Evolutionary conservation across 2,797 vertebrate genomes (phyloP), one percentile per base, ranked within the genome.

Genomic region (Pseudotriccus pelzelni): DNA sequence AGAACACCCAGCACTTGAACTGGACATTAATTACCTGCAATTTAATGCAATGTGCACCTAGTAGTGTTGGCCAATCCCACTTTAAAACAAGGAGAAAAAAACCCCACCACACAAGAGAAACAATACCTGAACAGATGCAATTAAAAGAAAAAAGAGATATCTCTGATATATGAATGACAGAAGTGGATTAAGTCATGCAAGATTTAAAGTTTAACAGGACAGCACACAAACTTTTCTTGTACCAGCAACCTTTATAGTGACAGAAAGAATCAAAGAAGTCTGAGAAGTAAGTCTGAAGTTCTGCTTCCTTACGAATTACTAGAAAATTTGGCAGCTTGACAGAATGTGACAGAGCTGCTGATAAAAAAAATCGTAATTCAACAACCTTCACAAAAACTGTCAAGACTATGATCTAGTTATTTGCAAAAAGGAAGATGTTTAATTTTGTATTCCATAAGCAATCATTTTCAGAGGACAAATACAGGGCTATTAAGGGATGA

Each of bases 361-460:
- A 91, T 60, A 64, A 10, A 80, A 46, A 83, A 77, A 89, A 68
- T 7, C 49, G 27, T 44, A 81, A 85, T 91, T 80, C 82, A 67
- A 76, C n/a, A 84, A 37, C 14, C n/a, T 70, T 67, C 39, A 70
- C 5, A 64, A 19, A 89, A 58, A 58, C 68, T 75, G 93, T 25
- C 27, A 87, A 70, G 49, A 64, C 70, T 43, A 39, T 11, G 5
- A 60, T 58, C 64, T 75, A 64, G 41, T 70, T 87, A 87, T 50
- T 46, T 49, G 20, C 49, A 86, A 36, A 22, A 68, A 60, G 60
- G 39, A 94, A 82, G 75, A 82, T 21, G 28, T 56, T 76, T 79
- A 39, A 84, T 88, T 91, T 84, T 24, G 16, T 53, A 83, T 78
- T 94, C 68, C 50, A 77, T 32, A 89, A 92, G 53, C 34, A 93